Conservation (phyloP, 2,888 invertebrate species). For the Meliscaeva auricollis region DNA sequence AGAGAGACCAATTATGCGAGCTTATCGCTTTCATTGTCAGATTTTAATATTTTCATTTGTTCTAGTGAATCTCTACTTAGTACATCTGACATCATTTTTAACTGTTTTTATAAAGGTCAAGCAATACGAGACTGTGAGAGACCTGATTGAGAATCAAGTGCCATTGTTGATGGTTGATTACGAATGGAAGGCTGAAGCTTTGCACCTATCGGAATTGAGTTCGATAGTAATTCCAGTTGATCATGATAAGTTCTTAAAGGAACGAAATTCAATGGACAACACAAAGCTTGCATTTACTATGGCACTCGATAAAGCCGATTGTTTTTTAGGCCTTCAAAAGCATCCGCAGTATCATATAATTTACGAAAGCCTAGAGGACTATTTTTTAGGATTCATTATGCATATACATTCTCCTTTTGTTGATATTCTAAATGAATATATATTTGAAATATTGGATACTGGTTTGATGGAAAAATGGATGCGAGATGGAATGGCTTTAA, state of each 20-base stretch:
- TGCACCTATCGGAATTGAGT: neutral
- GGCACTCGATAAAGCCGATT: neutral
- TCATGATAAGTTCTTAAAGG: neutral
- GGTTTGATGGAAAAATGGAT: conserved; percentile 22
- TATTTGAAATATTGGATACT: neutral
- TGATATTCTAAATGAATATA: conserved; percentile 21
- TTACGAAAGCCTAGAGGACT: neutral
- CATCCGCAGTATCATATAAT: conserved; percentile 24
- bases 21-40: neutral
- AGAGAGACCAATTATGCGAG: neutral
- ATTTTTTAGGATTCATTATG: conserved; percentile 20
- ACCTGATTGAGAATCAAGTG: conserved; percentile 13
- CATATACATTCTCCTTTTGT: conserved; percentile 2
- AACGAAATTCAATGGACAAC: conserved; percentile 12
- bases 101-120: conserved; percentile 14
- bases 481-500: neutral
- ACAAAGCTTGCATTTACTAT: neutral
- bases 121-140: neutral
- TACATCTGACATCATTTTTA: conserved; percentile 21
- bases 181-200: neutral
- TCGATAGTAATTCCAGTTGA: neutral
- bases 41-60: neutral
- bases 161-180: conserved; percentile 17
- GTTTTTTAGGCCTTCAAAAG: conserved; percentile 1
- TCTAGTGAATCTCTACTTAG: neutral